These are phyloP conservation scores for Leptarthrus brevirostris DNA, from an alignment of 2,888 invertebrate species.

Conservation along the genomic window DNA sequence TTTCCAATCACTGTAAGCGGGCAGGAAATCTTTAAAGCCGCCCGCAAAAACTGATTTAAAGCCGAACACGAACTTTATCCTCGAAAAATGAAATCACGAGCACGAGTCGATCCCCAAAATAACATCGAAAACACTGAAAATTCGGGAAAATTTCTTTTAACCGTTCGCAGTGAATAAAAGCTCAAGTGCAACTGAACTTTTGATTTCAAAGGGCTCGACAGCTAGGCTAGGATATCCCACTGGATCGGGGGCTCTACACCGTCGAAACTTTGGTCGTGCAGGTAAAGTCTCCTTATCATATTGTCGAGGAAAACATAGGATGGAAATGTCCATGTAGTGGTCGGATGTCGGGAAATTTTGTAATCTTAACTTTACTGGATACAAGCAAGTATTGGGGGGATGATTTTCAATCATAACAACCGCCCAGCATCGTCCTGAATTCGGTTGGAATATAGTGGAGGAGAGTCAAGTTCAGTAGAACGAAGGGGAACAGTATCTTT, in stretches of 20 bases:
- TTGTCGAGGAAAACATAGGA: background rate
- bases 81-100: background rate
- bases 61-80: background rate
- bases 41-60: background rate
- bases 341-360: constrained; percentile 30
- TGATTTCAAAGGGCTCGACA: constrained; percentile 49
- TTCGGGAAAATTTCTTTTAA: constrained; percentile 23
- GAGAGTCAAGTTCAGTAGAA: constrained; percentile 45
- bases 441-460: constrained; percentile 29
- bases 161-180: constrained; percentile 61
- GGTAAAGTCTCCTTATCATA: constrained; percentile 4
- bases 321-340: background rate
- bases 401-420: constrained; percentile 52
- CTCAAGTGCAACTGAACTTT: constrained; percentile 65
- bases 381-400: constrained; percentile 1
- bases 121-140: constrained; percentile 23
- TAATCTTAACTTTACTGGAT: constrained; percentile 20
- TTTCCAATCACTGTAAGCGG: background rate
- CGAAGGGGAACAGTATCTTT: background rate
- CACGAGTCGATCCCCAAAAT: constrained; percentile 17
- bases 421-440: constrained; percentile 34
- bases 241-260: constrained; percentile 47
- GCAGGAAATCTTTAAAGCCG: background rate
- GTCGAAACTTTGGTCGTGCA: constrained; percentile 10
- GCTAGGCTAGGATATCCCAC: constrained; percentile 20